Evolutionary conservation across 1,140 invertebrate species (phyloP).

Genomic region (Sweltsa coloradensis): DNA sequence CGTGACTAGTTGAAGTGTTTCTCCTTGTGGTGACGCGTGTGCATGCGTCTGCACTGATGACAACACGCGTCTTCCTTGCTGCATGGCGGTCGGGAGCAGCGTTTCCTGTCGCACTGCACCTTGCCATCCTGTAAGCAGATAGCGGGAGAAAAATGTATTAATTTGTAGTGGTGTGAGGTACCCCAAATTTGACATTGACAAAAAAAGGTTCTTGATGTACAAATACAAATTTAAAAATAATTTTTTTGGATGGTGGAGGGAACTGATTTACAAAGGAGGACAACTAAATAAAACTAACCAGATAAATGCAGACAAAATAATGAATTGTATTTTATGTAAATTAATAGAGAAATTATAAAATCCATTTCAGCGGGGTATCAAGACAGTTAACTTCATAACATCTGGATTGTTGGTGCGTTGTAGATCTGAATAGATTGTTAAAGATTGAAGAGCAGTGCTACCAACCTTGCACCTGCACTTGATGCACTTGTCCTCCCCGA

Average conservation of each 20-base stretch:
- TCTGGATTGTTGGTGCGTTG: too few species aligned
- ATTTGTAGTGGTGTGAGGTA: not conserved
- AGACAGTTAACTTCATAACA: not conserved
- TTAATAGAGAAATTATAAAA: slow-evolving; percentile 4
- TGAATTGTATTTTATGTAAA: not conserved
- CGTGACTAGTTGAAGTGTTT: too few species aligned
- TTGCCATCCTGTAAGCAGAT: slow-evolving; percentile 54
- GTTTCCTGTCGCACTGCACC: slow-evolving; percentile 61
- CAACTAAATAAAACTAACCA: not conserved
- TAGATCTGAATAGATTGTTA: too few species aligned
- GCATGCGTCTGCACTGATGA: slow-evolving; percentile 33
- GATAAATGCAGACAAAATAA: not conserved
- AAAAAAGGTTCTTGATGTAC: not conserved
- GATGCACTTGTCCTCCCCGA: slow-evolving; percentile 71
- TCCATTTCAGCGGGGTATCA: not conserved
- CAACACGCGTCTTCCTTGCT: slow-evolving; percentile 40
- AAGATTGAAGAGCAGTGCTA: too few species aligned
- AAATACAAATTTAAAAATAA: not conserved
- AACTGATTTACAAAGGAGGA: not conserved
- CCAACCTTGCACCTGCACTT: slow-evolving; percentile 78
- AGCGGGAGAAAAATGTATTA: not conserved
- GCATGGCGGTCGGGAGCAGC: slow-evolving; percentile 62
- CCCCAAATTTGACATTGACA: not conserved
- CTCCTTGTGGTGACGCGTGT: slow-evolving; percentile 32
- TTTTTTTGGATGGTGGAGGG: not conserved